A percentile compares a stretch with the other conserved stretches of the same genome.
Evolutionary conservation across 2,113 vertebrate species (phyloP).

Genomic region (Serinus canaria): DNA sequence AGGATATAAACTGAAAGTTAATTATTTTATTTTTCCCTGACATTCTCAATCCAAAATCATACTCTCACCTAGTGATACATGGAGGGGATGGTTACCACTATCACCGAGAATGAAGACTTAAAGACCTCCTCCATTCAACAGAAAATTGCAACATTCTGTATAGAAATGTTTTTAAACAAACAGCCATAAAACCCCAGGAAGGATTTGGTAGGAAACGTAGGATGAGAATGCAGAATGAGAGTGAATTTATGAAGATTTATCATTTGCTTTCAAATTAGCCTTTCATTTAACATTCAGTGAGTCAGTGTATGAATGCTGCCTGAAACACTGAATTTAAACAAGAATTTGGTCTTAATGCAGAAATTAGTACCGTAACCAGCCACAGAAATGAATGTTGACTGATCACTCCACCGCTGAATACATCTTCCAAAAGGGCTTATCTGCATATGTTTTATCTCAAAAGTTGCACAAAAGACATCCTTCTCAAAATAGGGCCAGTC

Average conservation of each 20-base stretch:
- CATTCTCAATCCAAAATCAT: neutral
- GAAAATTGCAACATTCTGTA: neutral
- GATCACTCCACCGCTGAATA: neutral
- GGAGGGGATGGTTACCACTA: neutral
- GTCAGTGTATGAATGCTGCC: constrained; percentile 1
- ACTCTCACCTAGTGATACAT: neutral
- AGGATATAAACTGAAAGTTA: neutral
- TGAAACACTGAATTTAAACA: constrained; percentile 47
- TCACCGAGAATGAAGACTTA: neutral
- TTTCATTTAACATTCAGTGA: constrained; percentile 41
- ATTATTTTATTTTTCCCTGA: neutral
- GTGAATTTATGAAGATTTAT: constrained; percentile 4
- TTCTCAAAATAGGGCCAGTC: neutral
- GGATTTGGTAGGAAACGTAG: neutral
- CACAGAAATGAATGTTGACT: constrained; percentile 16
- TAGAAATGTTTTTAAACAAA: neutral
- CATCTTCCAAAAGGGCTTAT: constrained; percentile 3
- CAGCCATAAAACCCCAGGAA: neutral
- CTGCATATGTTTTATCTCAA: neutral
- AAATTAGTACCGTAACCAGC: constrained; percentile 24
- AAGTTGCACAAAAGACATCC: neutral
- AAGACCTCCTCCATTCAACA: neutral
- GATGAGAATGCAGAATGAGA: neutral
- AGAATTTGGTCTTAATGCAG: constrained; percentile 45
- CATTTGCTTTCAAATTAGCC: constrained; percentile 8